Percentiles rank a stretch among this genome's conserved stretches.
These are phyloP conservation scores for Sorex araneus DNA, from an alignment of 2,113 vertebrate genomes.

Conservation along the genomic window DNA sequence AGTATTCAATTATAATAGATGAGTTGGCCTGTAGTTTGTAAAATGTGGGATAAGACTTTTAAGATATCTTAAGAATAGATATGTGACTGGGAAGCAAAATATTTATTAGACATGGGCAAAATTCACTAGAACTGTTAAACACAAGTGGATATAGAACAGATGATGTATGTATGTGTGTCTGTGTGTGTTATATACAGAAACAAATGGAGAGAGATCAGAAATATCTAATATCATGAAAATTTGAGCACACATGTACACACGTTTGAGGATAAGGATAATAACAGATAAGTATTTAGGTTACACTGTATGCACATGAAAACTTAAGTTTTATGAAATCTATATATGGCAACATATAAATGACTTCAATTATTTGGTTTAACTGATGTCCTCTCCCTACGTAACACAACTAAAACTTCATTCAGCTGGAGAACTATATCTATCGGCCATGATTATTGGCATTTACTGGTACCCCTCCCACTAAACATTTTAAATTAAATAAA, in stretches of 20 bases:
- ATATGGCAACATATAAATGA: background rate
- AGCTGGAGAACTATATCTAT: background rate
- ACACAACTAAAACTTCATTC: background rate
- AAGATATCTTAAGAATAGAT: background rate
- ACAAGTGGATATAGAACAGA: too few species aligned
- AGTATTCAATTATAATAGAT: slow-evolving; percentile 15
- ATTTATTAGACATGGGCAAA: slow-evolving; percentile 17
- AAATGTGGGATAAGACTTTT: background rate
- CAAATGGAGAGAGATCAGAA: background rate
- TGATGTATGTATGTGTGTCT: too few species aligned
- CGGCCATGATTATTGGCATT: background rate
- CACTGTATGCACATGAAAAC: background rate
- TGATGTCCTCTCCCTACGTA: background rate
- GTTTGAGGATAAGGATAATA: background rate
- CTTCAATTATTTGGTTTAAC: background rate
- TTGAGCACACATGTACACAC: background rate
- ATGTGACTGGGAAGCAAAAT: background rate
- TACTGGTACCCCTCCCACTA: background rate
- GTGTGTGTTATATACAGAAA: too few species aligned
- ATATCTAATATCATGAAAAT: background rate
- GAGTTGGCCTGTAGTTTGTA: background rate
- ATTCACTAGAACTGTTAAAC: slow-evolving; percentile 1
- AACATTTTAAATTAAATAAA: background rate
- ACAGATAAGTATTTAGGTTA: background rate
- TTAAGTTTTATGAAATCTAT: background rate